Base-by-base conservation (phyloP, 2,113 vertebrate genomes). In the Aythya baeri region DNA sequence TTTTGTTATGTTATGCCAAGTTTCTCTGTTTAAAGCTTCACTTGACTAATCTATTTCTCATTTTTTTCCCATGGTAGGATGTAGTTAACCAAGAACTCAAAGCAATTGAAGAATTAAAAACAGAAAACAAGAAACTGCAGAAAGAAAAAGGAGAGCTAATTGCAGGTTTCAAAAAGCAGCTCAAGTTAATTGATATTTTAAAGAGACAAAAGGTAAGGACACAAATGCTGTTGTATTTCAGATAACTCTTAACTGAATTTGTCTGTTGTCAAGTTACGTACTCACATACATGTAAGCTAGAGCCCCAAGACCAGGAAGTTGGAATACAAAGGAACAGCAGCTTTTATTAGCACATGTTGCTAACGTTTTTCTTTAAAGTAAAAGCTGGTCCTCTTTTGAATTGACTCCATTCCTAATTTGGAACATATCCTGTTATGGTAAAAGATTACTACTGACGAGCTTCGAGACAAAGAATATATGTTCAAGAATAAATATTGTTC, bases 81-180 rank as follows among this genome's bases (percentile, higher is more conserved):
- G 96, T 94, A 81, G 95, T 96, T 89, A 98, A 97, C 50, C 98
- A 99, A 94, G 99, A 99, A 66, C 98, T 98, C n/a, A 98, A 98
- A 97, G 98, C 63, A 61, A 98, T 98, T 13, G 99, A 99, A 97
- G 97, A 97, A 72, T 93, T 99, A 90, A 98, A 98, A 83, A 91
- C 97, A 70, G 99, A 99, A 97, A 99, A 99, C 94, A 99, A 98
- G 97, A 98, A 98, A 94, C 96, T 99, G 59, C 99, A 99, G 96
- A 99, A 99, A 83, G 99, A 99, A 97, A 99, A 99, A 97, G 97
- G 96, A 83, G 99, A 99, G 84, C 98, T 99, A 59, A 98, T 99
- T 71, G 71, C 97, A 26, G 99, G 98, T 12, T 99, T 99, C 95
- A 99, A 99, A 97, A 99, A 99, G 94, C 99, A 99, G 78, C 97